Conservation (phyloP, 2,888 invertebrate species). For the Drosophila nr. perissopoda region DNA sequence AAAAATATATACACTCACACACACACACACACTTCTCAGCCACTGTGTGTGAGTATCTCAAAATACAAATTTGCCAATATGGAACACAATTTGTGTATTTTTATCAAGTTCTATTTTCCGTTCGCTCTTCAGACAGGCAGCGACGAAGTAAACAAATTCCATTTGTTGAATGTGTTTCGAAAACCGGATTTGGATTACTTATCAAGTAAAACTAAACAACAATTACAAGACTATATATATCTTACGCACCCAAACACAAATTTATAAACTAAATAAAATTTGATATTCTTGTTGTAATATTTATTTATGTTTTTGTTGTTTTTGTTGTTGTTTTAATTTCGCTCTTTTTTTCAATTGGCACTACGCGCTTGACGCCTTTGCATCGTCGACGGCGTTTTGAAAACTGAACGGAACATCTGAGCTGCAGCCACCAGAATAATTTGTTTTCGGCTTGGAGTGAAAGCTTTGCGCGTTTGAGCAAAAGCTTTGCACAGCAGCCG, state of each 20-base stretch:
- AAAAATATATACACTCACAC: slow-evolving; percentile 17
- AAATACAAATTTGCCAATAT: slow-evolving; percentile 39
- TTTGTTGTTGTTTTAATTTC: slow-evolving; percentile 21
- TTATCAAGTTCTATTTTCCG: slow-evolving; percentile 60
- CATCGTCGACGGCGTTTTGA: slow-evolving; percentile 60
- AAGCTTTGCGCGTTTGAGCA: slow-evolving; percentile 56
- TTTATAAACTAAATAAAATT: slow-evolving; percentile 33
- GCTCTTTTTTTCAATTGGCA: slow-evolving; percentile 13
- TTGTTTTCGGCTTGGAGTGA: slow-evolving; percentile 50
- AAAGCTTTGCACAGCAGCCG: slow-evolving; percentile 70
- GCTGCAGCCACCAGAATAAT: slow-evolving; percentile 48
- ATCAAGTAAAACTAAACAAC: slow-evolving; percentile 17
- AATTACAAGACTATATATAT: slow-evolving; percentile 13
- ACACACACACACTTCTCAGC: slow-evolving; percentile 2
- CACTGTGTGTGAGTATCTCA: slow-evolving; percentile 15
- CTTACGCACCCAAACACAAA: slow-evolving; percentile 64
- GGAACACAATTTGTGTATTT: slow-evolving; percentile 53
- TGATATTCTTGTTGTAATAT: background rate
- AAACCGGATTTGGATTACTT: slow-evolving; percentile 54
- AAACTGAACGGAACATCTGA: slow-evolving; percentile 66
- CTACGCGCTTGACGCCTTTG: slow-evolving; percentile 44
- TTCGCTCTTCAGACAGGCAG: slow-evolving; percentile 11
- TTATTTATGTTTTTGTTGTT: background rate
- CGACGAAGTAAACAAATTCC: slow-evolving; percentile 35
- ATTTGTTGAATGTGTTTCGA: slow-evolving; percentile 29